Evolutionary conservation across 1,140 invertebrate species (phyloP), one percentile per base, ranked within the genome.

Genomic region (Habropoda laboriosa): DNA sequence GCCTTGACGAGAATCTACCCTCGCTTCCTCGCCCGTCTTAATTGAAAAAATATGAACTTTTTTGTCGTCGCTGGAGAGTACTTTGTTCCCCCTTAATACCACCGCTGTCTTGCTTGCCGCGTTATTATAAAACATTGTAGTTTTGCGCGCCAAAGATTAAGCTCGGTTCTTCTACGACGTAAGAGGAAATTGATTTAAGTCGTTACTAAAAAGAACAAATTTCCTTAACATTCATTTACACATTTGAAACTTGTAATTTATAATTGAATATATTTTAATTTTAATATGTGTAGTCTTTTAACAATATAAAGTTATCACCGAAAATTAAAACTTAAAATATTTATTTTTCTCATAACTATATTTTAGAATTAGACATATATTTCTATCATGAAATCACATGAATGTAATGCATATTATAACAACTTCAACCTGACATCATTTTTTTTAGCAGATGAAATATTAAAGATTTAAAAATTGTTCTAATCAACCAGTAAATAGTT

Each of bases 1-100:
- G 82, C 57, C 79, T 84, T 79, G 83, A 86, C 73, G 83, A 87
- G 80, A 87, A 89, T 86, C 78, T 85, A 86, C 89, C 89, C 89
- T 87, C 73, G 81, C 75, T 85, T 71, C 75, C 81, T 81, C 76
- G 67, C 72, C 74, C 83, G 85, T 89, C 86, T 89, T 92, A 93
- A 92, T 92, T 92, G 90, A 92, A 93, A 93, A 92, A 93, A 92
- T 92, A 92, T 92, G 88, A 92, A 92, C 90, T 92, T 93, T 90
- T 90, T 91, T 89, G 89, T 90, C 88, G 89, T 86, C 90, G 87
- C 87, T 86, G 73, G 85, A 90, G 88, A 89, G 90, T 82, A 92
- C 90, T 90, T 90, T 86, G 78, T 86, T 79, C 77, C 68, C 80
- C 81, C 80, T 86, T 79, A 64, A 82, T 86, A 79, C 79, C 79